Evolutionary conservation across 2,797 vertebrate genomes (phyloP).

Genomic region (Hybognathus amarus): DNA sequence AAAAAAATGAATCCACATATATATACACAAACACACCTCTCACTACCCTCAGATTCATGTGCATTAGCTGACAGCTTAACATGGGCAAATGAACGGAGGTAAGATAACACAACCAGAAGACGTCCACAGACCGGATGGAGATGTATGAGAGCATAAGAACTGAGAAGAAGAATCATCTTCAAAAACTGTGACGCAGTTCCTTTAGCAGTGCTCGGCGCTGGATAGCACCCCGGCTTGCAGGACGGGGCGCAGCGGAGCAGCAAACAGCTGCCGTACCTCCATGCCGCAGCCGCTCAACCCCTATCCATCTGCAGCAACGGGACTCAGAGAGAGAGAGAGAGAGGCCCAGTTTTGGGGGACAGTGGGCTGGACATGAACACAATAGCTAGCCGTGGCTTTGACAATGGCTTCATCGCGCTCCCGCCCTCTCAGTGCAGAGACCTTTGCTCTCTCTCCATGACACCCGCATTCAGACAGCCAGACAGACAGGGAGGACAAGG

Average conservation of each 20-base stretch:
- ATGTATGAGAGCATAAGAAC: slow-evolving; percentile 18
- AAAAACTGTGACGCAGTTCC: slow-evolving; percentile 28
- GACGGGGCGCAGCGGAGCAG: neutral
- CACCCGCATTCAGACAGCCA: slow-evolving; percentile 78
- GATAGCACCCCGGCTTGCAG: neutral
- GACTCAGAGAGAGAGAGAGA: slow-evolving; percentile 18
- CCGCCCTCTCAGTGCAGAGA: slow-evolving; percentile 59
- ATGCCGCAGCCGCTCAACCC: neutral
- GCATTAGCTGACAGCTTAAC: slow-evolving; percentile 2
- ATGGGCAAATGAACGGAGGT: neutral
- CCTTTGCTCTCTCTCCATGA: slow-evolving; percentile 77
- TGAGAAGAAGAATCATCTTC: slow-evolving; percentile 2
- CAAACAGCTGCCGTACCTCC: slow-evolving; percentile 44
- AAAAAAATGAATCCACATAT: neutral
- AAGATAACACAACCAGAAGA: slow-evolving; percentile 10
- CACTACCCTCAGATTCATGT: neutral
- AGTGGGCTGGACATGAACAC: slow-evolving; percentile 69
- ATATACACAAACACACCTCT: neutral
- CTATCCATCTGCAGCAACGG: slow-evolving; percentile 62
- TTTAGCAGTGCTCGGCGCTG: neutral
- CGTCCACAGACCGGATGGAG: slow-evolving; percentile 12
- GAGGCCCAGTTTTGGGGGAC: slow-evolving; percentile 46
- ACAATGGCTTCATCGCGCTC: slow-evolving; percentile 76
- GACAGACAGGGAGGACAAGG: slow-evolving; percentile 76
- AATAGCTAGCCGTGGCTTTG: slow-evolving; percentile 82